Conservation (phyloP, 2,113 vertebrate species). For the Chaetodon auriga region DNA sequence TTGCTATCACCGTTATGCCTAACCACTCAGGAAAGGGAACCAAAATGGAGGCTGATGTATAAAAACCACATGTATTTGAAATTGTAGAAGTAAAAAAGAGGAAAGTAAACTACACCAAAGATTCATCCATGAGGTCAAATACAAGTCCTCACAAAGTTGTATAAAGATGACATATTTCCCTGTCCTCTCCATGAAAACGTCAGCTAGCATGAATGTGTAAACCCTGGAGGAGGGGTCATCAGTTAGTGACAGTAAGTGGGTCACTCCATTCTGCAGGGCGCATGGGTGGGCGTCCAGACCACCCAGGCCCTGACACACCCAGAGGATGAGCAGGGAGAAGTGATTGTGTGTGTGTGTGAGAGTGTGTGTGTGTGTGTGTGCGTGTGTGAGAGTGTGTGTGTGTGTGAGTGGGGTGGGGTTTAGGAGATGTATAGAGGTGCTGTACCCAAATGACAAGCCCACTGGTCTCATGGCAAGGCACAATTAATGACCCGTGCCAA, state of each 20-base stretch:
- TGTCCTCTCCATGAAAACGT: conserved; percentile 38
- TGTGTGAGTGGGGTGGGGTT: conserved; percentile 32
- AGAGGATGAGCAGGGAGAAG: conserved; percentile 54
- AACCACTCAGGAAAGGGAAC: neutral
- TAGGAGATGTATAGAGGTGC: conserved; percentile 84
- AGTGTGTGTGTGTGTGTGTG: conserved; percentile 28
- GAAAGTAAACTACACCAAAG: neutral
- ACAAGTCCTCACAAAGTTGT: neutral
- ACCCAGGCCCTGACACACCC: conserved; percentile 61
- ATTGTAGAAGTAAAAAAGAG: neutral
- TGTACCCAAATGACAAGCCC: conserved; percentile 90
- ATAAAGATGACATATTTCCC: conserved; percentile 33
- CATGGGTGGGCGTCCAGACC: conserved; percentile 49
- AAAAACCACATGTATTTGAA: neutral
- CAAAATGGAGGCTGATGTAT: neutral
- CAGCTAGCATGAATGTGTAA: conserved; percentile 46
- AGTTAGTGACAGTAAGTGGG: conserved; percentile 76
- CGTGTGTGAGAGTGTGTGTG: neutral
- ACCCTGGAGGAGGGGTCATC: conserved; percentile 72
- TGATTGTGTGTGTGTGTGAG: conserved; percentile 39
- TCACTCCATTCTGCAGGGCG: conserved; percentile 72
- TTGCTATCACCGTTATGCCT: neutral
- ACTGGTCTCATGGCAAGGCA: conserved; percentile 90
- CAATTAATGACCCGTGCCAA: conserved; percentile 94
- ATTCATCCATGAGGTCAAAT: conserved; percentile 18